Percentiles rank a stretch among this genome's conserved stretches.
phyloP scores from a whole-genome alignment of 2,113 vertebrate genomes.

The Suricata suricatta region DNA sequence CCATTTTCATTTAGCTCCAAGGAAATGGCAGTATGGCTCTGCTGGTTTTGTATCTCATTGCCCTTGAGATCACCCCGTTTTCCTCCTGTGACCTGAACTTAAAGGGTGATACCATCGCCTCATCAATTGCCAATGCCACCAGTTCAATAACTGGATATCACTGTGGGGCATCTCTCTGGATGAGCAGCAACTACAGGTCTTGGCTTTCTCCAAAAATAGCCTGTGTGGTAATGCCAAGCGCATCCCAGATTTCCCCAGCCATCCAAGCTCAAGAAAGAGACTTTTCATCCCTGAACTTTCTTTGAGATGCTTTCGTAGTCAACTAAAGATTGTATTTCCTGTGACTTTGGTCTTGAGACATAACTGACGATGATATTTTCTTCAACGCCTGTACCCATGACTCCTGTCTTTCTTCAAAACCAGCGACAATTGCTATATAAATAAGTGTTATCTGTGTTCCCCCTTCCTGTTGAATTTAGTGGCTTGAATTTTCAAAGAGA shows the following conservation, averaged over 20 bases:
- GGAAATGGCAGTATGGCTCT: neutral
- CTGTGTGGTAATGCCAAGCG: neutral
- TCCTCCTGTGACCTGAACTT: slow-evolving; percentile 74
- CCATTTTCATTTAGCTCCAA: slow-evolving; percentile 46
- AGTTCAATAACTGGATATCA: slow-evolving; percentile 54
- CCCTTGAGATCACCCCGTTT: slow-evolving; percentile 70
- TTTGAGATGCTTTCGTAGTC: neutral
- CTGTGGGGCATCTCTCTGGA: slow-evolving; percentile 47
- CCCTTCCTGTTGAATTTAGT: neutral
- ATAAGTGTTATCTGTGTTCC: slow-evolving; percentile 16
- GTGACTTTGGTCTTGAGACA: neutral
- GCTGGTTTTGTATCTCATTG: slow-evolving; percentile 59
- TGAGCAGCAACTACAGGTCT: neutral
- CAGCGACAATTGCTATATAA: neutral
- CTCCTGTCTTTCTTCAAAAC: neutral
- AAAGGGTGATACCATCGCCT: slow-evolving; percentile 66
- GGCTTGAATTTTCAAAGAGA: slow-evolving; percentile 58
- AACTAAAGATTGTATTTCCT: neutral
- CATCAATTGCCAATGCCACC: slow-evolving; percentile 74
- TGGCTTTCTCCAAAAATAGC: slow-evolving; percentile 62
- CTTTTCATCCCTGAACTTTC: neutral
- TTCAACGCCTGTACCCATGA: neutral
- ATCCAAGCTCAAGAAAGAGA: neutral
- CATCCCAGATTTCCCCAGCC: neutral
- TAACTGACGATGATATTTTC: neutral